Base-by-base conservation (phyloP, 2,113 vertebrate species). In the Rhinoderma darwinii region DNA sequence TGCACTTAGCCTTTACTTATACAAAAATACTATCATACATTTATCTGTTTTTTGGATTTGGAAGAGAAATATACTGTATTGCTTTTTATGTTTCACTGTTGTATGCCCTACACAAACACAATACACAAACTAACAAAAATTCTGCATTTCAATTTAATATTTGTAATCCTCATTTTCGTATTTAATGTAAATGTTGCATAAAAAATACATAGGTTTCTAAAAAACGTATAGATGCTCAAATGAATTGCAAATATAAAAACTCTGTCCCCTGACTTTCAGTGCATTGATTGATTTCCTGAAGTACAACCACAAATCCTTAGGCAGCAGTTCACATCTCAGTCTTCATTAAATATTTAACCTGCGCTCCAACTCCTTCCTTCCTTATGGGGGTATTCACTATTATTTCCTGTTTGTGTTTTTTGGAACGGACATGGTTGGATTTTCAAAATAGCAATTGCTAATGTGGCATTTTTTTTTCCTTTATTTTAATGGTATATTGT, bases 291-390 rank as follows among this genome's bases (percentile, higher is more conserved):
- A 41, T 41, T 72, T 41, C 20, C 37, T 72, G 35, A 41, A 41
- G 68, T 25, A 41, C 68, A 41, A 72, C 18, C 68, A 10, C 68
- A 72, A 72, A 41, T 9, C 68, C 35, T 41, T 72, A 22, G 35
- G 25, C 68, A 39, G 68, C 68, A 72, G 22, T 72, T 72, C 68
- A 39, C 68, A 39, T 41, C 68, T 41, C 20, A 72, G 41, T 72
- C 20, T 20, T 72, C 2, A 72, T 70, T 20, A 70, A 70, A 70
- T 72, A 41, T 41, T 72, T 72, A 72, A 72, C 22, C 37, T 72
- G 32, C 2, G 18, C 20, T 37, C 17, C 66, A 17, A 6, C 68
- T 39, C 5, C 32, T 9, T 41, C 35, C 20, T 41, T 41, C 3
- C 2, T 20, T 20, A 70, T 70, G 32, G 32, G 5, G 0, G 32